Percentiles rank a stretch among this genome's conserved stretches.
Conservation (phyloP, 2,797 vertebrate genomes). For the Glossophaga mutica region DNA sequence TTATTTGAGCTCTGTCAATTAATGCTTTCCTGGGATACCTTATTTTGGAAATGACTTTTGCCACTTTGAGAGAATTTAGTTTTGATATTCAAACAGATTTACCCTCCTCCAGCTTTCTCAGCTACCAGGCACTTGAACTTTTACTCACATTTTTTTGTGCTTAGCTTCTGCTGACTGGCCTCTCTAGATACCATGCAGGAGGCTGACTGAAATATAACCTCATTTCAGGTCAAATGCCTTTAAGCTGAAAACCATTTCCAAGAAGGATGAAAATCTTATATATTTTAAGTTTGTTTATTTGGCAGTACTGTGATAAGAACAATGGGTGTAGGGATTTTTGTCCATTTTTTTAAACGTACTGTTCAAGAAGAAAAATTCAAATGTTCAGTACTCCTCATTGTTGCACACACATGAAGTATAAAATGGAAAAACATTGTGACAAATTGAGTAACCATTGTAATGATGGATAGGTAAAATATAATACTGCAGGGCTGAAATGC, state of each 20-base stretch:
- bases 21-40: constrained; percentile 55
- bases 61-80: constrained; percentile 59
- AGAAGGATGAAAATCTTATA: constrained; percentile 65
- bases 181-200: constrained; percentile 63
- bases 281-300: constrained; percentile 59
- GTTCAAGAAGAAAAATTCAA: not conserved
- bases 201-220: constrained; percentile 66
- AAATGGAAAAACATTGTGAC: not conserved
- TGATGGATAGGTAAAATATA: not conserved
- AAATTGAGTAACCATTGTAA: not conserved
- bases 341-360: not conserved
- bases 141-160: constrained; percentile 56
- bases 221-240: constrained; percentile 67
- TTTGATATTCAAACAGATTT: constrained; percentile 39
- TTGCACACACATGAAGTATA: not conserved
- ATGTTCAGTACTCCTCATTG: not conserved
- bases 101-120: constrained; percentile 2
- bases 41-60: constrained; percentile 70
- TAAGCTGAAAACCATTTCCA: constrained; percentile 67
- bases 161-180: constrained; percentile 48
- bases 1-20: constrained; percentile 70
- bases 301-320: constrained; percentile 52
- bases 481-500: not conserved
- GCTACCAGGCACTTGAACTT: constrained; percentile 51
- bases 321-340: not conserved